Conservation (phyloP, 2,888 invertebrate genomes). For the Pachydiplax longipennis region DNA sequence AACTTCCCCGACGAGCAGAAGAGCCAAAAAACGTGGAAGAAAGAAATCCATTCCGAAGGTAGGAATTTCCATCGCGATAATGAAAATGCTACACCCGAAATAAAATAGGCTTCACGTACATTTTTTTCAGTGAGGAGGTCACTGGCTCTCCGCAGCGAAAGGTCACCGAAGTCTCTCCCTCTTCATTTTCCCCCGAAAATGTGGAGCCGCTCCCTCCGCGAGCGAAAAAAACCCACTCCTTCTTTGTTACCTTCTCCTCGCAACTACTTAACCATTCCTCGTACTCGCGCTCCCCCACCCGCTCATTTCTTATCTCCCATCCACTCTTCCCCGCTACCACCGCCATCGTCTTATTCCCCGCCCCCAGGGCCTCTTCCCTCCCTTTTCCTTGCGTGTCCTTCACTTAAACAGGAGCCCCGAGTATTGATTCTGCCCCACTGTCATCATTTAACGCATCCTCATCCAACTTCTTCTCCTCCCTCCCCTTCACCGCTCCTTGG, state of each 20-base stretch:
- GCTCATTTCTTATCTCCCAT: neutral
- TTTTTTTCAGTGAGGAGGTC: constrained; percentile 16
- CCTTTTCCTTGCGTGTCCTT: constrained; percentile 36
- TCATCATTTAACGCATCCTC: constrained; percentile 45
- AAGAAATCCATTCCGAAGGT: neutral
- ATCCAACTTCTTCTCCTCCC: constrained; percentile 38
- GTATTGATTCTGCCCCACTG: constrained; percentile 45
- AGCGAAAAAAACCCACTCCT: no score
- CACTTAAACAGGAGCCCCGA: constrained; percentile 44
- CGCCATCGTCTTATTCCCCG: neutral
- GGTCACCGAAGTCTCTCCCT: constrained; percentile 16
- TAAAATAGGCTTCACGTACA: neutral
- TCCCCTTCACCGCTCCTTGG: neutral
- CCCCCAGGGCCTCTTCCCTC: neutral
- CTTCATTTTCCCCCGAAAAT: neutral
- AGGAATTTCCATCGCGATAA: neutral
- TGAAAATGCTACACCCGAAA: constrained; percentile 16
- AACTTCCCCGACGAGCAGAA: neutral
- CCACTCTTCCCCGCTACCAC: neutral
- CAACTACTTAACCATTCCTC: neutral
- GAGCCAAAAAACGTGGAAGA: neutral
- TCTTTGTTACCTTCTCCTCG: neutral
- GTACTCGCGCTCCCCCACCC: neutral
- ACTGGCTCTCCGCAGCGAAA: constrained; percentile 39
- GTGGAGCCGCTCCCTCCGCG: neutral